Conservation (phyloP, 2,888 invertebrate genomes). For the Sepioteuthis lessoniana region DNA sequence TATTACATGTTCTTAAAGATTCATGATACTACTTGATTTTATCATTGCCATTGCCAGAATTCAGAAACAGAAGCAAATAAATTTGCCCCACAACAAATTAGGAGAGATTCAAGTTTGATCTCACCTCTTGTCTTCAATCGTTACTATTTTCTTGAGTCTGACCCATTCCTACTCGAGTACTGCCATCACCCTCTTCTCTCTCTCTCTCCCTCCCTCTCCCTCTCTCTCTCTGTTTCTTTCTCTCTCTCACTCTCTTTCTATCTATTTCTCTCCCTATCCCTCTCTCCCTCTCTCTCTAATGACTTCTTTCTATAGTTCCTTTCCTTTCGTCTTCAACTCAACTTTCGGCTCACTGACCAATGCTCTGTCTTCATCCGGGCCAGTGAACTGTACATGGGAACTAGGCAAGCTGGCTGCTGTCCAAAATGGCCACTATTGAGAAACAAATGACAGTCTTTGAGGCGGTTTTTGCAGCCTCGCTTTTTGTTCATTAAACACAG, state of each 20-base stretch:
- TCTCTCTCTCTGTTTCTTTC: not conserved
- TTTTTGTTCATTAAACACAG: not conserved
- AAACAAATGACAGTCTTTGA: not conserved
- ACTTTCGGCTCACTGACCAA: constrained; percentile 8
- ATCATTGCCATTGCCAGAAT: not conserved
- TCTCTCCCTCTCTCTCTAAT: not conserved
- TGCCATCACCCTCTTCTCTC: not conserved
- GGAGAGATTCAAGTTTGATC: not conserved
- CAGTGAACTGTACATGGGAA: constrained; percentile 4
- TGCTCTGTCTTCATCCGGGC: constrained; percentile 10
- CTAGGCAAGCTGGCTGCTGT: not conserved
- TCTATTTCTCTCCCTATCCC: not conserved
- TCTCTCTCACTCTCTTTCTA: not conserved
- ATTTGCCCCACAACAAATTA: not conserved
- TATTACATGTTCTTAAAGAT: not conserved
- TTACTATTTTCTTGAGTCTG: not conserved
- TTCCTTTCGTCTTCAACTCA: not conserved
- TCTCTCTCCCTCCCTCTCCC: not conserved
- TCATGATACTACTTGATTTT: not conserved
- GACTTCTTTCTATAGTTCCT: not conserved
- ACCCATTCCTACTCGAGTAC: not conserved
- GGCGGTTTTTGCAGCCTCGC: not conserved
- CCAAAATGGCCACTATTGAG: constrained; percentile 6
- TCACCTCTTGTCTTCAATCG: not conserved
- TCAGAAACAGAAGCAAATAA: not conserved